These are phyloP conservation scores for Drosophila fuyamai DNA, from an alignment of 1,140 invertebrate genomes.

Conservation along the genomic window DNA sequence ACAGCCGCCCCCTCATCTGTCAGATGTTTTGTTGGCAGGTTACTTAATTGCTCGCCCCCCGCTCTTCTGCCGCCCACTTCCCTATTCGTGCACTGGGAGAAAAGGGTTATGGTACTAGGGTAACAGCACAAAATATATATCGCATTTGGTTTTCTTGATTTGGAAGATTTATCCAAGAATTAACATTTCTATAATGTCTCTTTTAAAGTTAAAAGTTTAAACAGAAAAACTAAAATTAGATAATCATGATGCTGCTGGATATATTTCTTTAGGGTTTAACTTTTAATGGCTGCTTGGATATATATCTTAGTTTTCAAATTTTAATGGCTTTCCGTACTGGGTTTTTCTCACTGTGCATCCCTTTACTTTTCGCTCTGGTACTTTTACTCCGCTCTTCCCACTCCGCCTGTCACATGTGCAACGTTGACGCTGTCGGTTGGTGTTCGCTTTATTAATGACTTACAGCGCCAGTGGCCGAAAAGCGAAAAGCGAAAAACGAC, in stretches of 20 bases:
- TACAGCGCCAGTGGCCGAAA: slow-evolving; percentile 60
- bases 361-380: slow-evolving; percentile 3
- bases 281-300: too few relatives aligned
- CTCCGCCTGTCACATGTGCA: slow-evolving; percentile 37
- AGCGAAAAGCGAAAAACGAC: background rate
- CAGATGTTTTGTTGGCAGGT: slow-evolving; percentile 80
- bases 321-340: background rate
- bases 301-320: too few relatives aligned
- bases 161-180: background rate
- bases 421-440: slow-evolving; percentile 43
- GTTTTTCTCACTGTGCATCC: background rate
- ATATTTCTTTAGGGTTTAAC: too few relatives aligned
- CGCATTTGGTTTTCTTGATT: background rate
- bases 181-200: too few relatives aligned
- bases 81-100: background rate
- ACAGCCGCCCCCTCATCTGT: slow-evolving; percentile 41
- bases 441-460: slow-evolving; percentile 85
- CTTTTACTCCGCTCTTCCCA: background rate
- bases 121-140: background rate
- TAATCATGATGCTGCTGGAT: too few relatives aligned
- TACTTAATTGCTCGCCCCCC: slow-evolving; percentile 81
- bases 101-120: background rate
- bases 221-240: too few relatives aligned
- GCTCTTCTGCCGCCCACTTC: slow-evolving; percentile 3
- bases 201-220: too few relatives aligned